A percentile compares a stretch with the other conserved stretches of the same genome.
phyloP scores from a whole-genome alignment of 2,888 invertebrate species.

The Geotrupes spiniger region DNA sequence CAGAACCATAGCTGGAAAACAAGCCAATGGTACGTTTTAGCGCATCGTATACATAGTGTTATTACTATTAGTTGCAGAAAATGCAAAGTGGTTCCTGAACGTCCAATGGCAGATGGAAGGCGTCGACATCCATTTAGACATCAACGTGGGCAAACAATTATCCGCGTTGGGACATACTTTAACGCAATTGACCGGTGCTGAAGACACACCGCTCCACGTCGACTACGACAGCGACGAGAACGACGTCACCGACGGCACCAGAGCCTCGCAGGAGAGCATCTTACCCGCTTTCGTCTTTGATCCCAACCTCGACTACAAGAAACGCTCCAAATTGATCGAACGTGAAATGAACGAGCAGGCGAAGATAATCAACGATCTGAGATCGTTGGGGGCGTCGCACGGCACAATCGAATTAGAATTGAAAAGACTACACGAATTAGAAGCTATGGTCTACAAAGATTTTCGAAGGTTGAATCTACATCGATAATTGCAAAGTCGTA shows the following conservation, averaged over 20 bases:
- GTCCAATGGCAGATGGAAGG: constrained; percentile 99
- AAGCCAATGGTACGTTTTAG: constrained; percentile 59
- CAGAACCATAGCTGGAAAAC: constrained; percentile 84
- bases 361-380: constrained; percentile 89
- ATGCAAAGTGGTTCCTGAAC: constrained; percentile 97
- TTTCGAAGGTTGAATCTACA: constrained; percentile 67
- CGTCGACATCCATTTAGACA: constrained; percentile 93
- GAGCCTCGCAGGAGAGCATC: constrained; percentile 68
- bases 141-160: constrained; percentile 93
- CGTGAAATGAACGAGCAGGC: constrained; percentile 98
- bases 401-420: constrained; percentile 90
- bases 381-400: constrained; percentile 81
- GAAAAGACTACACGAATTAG: constrained; percentile 86
- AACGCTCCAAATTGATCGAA: constrained; percentile 89
- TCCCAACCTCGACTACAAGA: constrained; percentile 73
- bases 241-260: constrained; percentile 64
- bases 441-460: constrained; percentile 91
- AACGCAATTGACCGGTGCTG: constrained; percentile 90
- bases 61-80: constrained; percentile 56
- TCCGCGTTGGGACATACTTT: constrained; percentile 93
- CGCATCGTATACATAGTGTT: too few species aligned
- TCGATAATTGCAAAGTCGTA: too few species aligned
- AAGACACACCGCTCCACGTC: constrained; percentile 60
- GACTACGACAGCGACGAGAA: constrained; percentile 76
- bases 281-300: constrained; percentile 83